Base-by-base conservation (phyloP, 1,140 invertebrate species). In the Tetramorium parvispinum region DNA sequence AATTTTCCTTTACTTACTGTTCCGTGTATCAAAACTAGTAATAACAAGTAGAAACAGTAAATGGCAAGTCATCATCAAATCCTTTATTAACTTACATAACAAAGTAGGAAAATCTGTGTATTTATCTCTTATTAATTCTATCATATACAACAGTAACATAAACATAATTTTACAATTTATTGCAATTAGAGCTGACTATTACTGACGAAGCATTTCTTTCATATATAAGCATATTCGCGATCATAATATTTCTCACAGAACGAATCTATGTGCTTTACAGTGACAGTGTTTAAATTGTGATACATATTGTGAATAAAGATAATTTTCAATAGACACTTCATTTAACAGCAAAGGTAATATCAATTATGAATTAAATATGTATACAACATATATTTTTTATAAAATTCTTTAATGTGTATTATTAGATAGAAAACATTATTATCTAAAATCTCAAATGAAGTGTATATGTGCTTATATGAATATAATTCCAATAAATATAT, bases 11-110 rank as follows among this genome's bases (percentile, higher is more conserved):
- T 59, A 27, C 13, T 27, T 59, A 24, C 2, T 32, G 32, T 32
- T 32, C 32, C 32, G 4, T 32, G 32, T 32, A 27, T 27, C 57
- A 13, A 59, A 59, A 59, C 57, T 59, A n/a, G 27, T n/a, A 18
- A 63, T 63, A 63, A 63, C 16, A 61, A 61, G 27, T 21, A 32
- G 16, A 61, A 63, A 13, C 27, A 18, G 24, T 32, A 63, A 63
- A 0, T 2, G 2, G 5, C 59, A 63, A 63, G 59, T 63, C 59
- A 61, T 10, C 27, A 32, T 61, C 27, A 63, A 37, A 6, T 37
- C 27, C 4, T 63, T 63, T 63, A 63, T 63, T 63, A 63, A 63
- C 27, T 63, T 63, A 63, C 18, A 13, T 63, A 63, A 63, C 27
- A 37, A 63, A 32, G 18, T 32, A 63, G 16, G 6, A 37, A 63